Base-by-base conservation (phyloP, 1,140 invertebrate species). In the Drosophila gunungcola region DNA sequence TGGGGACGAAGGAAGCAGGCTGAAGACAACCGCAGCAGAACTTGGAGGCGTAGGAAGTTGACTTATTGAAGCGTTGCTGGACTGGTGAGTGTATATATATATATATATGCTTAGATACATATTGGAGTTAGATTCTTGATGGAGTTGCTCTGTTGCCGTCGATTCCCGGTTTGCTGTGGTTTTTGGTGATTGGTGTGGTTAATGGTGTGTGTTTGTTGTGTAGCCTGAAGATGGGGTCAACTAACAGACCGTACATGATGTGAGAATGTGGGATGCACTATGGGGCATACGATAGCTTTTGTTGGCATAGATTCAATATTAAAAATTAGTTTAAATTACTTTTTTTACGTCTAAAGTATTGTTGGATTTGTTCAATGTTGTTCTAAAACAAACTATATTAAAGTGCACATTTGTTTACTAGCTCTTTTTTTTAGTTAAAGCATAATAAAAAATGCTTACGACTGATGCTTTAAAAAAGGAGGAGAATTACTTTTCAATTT, bases 101-200 rank as follows among this genome's bases (percentile, higher is more conserved):
- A 45, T 13, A 39, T 34, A 29, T 51, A 68, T 53, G 48, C 63
- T 12, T 43, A 41, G 41, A 56, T 25, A 3, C 25, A 52, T 32
- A 49, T 65, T 65, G 49, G 42, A 68, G 49, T 68, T 68, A 42
- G 41, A 45, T 61, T 48, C 32, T 29, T 68, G 64, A 68, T 68
- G 64, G 29, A 74, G 54, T 69, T 76, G 58, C 69, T 67, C 65
- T 65, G 51, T 81, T 81, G 78, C 54, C 62, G 70, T 49, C 46
- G 64, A 52, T 65, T 60, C 41, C 32, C 45, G 42, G 57, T 61
- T 65, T 60, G 64, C 46, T 55, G 56, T 82, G 77, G 46, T 39
- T 39, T 75, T 56, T 55, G 70, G 54, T 74, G 76, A 51, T 70
- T 64, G 42, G 69, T 83, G 73, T 89, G 63, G 48, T 64, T 72